Evolutionary conservation across 1,140 invertebrate species (phyloP), one percentile per base, ranked within the genome.

Genomic region (Drosophila simulans): DNA sequence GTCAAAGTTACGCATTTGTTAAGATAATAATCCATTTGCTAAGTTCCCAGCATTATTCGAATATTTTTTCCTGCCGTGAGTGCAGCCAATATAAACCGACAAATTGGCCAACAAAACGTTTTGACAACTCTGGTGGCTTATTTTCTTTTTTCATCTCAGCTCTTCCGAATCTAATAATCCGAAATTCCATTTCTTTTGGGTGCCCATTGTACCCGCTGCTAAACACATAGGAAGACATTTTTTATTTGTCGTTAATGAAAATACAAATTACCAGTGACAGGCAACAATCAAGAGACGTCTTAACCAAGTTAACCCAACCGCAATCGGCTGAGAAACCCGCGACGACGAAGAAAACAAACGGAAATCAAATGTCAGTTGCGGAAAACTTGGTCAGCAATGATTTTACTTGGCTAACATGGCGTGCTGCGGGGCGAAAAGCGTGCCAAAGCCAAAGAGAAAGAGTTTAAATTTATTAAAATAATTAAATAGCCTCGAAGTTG

Each of bases 331-430:
- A 22, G 35, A 63, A 45, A 77, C 22, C 3, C 48, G 54, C 51
- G 27, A 51, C 11, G 20, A 22, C 59, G 31, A 55, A 10, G 15
- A n/a, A 62, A 59, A 55, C 35, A 73, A 85, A 78, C 71, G 83
- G 79, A 85, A 85, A 88, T 53, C 35, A 82, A 82, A 82, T 88
- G 69, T 71, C 78, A 85, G 75, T 75, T 55, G 83, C 78, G 82
- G 83, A 85, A 85, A 81, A 82, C 68, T 78, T 78, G 74, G 74
- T 48, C 65, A 79, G 62, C 54, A 56, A 55, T 86, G 58, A 66
- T 31, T 68, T 68, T 65, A 34, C 37, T 58, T 76, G 42, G 8
- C 58, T 39, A 84, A 60, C 63, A 51, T 53, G 80, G 48, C 37
- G 39, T 39, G 60, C 45, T 56, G 64, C 65, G 64, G 40, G 15